phyloP scores from a whole-genome alignment of 2,113 vertebrate species.

The Ifrita kowaldi region DNA sequence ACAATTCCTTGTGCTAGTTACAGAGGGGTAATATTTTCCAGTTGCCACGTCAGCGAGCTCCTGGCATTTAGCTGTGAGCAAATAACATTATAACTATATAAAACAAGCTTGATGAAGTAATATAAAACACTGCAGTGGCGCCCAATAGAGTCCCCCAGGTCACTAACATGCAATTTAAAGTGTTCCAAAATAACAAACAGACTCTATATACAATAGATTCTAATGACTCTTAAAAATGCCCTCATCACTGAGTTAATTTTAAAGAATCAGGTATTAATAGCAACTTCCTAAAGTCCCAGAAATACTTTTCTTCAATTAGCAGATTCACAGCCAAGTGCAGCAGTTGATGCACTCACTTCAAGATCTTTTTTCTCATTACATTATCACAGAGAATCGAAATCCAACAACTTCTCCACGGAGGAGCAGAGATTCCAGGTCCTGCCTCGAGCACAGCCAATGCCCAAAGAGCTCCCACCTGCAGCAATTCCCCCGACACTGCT shows the following conservation, averaged over 20 bases:
- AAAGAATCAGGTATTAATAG: not conserved
- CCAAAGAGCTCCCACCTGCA: not conserved
- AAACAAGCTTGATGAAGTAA: conserved; percentile 63
- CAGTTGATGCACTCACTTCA: not conserved
- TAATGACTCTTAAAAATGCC: not conserved
- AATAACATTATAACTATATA: conserved; percentile 42
- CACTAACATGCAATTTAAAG: conserved; percentile 39
- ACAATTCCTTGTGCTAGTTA: not conserved
- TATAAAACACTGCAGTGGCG: conserved; percentile 39
- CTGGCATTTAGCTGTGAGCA: conserved; percentile 56
- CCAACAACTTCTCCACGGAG: not conserved
- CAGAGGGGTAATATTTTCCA: conserved; percentile 39
- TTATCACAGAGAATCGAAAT: not conserved
- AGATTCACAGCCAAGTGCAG: not conserved
- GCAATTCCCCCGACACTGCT: not conserved
- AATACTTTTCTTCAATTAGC: not conserved
- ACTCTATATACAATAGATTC: not conserved
- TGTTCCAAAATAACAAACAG: conserved; percentile 50
- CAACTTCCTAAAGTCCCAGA: not conserved
- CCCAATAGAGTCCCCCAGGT: conserved; percentile 28
- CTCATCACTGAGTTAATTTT: not conserved
- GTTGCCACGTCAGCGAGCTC: not conserved
- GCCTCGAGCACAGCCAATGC: accelerated
- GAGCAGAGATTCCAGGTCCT: not conserved
- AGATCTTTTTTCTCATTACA: not conserved